Base-by-base conservation (phyloP, 2,797 vertebrate species). In the Sternotherus odoratus region DNA sequence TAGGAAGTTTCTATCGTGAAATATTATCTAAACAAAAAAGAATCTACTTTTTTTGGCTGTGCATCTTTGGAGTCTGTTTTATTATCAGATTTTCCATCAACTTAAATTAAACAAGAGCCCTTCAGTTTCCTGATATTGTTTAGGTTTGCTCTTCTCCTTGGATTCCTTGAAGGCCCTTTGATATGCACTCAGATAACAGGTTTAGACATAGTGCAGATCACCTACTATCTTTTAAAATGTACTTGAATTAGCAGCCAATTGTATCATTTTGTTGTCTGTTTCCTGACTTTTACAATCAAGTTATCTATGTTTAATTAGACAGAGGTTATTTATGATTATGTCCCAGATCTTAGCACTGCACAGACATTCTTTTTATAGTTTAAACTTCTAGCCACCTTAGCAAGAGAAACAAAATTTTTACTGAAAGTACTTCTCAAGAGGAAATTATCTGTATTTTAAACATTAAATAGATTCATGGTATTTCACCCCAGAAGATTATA, bases 81-180 rank as follows among this genome's bases (percentile, higher is more conserved):
- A 63, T 43, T 43, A 43, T 43, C 43, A 43, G 43, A 43, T 43
- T 43, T 43, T 43, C 43, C 43, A 43, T 43, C 43, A 43, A 43
- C 43, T 43, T 43, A 43, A 43, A 43, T 84, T 83, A 94, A 77
- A 80, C 51, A 95, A 83, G 24, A 19, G 54, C 91, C 91, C 92
- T 92, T 91, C 50, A 91, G 26, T 94, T 93, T 97, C 46, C 1
- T 1, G 87, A 95, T 95, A 87, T 85, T 79, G 7, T 89, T 96
- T 78, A 84, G 39, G 21, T 81, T 93, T 92, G 12, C 30, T 95
- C n/a, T 90, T 91, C 28, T 79, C 39, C 83, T 83, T 80, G 26
- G 4, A 15, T 50, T 77, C 12, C 94, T 86, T 88, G 82, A 93
- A 93, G n/a, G 60, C 50, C 48, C 33, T 94, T 88, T 84, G n/a